These are phyloP conservation scores for Rhincodon typus DNA, from an alignment of 2,797 vertebrate species.

Conservation along the genomic window DNA sequence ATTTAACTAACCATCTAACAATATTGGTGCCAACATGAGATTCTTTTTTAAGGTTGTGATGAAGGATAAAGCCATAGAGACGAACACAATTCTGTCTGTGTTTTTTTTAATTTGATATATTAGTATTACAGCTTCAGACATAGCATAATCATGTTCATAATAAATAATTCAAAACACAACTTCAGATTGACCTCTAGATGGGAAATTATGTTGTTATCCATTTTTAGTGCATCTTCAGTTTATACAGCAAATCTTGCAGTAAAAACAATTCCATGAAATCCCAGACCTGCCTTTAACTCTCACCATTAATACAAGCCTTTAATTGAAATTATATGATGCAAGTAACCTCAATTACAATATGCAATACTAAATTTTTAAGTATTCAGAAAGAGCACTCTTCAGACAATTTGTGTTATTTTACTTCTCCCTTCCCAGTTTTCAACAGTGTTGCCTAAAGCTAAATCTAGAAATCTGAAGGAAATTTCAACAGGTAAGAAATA, in stretches of 20 bases:
- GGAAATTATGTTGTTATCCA: not conserved
- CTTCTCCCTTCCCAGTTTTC: not conserved
- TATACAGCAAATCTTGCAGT: not conserved
- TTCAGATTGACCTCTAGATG: not conserved
- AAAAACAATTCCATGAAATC: not conserved
- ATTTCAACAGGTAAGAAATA: not conserved
- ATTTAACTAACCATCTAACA: not conserved
- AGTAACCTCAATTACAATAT: not conserved
- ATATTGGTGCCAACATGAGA: not conserved
- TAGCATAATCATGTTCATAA: not conserved
- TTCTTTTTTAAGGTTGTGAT: not conserved
- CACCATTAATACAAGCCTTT: not conserved
- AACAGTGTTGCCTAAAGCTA: not conserved
- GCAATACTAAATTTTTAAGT: not conserved
- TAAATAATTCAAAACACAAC: not conserved
- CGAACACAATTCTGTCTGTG: not conserved
- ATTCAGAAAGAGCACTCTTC: not conserved
- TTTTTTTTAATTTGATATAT: not conserved
- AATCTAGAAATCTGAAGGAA: not conserved
- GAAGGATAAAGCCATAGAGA: not conserved
- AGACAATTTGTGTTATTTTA: not conserved
- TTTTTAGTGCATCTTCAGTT: not conserved
- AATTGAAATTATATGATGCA: not conserved
- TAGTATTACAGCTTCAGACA: not conserved
- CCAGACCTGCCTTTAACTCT: not conserved